phyloP scores from a whole-genome alignment of 2,113 vertebrate genomes.

The Odocoileus hemionus region DNA sequence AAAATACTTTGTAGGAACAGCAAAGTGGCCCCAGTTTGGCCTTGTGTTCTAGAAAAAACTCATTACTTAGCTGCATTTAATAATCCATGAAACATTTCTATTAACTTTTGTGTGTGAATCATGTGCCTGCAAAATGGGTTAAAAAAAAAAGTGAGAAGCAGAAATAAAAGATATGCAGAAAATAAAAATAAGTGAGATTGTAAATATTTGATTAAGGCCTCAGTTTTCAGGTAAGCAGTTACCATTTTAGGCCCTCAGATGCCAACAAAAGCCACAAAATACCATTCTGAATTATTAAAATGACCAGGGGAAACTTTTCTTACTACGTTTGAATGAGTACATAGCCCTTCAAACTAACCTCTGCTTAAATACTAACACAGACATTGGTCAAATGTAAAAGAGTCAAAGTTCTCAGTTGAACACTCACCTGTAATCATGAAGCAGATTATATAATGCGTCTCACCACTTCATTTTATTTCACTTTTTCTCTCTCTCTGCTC shows the following conservation, averaged over 20 bases:
- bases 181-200: conserved; percentile 52
- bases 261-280: conserved; percentile 7
- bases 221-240: conserved; percentile 54
- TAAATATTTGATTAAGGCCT: conserved; percentile 71
- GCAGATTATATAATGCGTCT: not conserved
- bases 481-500: not conserved
- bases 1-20: conserved; percentile 38
- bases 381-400: conserved; percentile 42
- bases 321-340: conserved; percentile 33
- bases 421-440: conserved; percentile 20
- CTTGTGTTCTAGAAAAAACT: conserved; percentile 56
- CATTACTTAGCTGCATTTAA: conserved; percentile 55
- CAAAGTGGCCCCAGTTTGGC: conserved; percentile 51
- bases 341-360: conserved; percentile 39
- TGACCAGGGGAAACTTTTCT: not conserved
- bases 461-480: not conserved
- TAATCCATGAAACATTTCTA: conserved; percentile 70
- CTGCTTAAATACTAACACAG: conserved; percentile 62
- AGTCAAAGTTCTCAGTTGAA: conserved; percentile 8
- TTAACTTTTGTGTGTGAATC: conserved; percentile 47
- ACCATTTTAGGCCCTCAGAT: not conserved
- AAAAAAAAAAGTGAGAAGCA: not conserved
- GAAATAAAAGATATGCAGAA: conserved; percentile 46
- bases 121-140: not conserved
- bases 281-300: conserved; percentile 60